phyloP scores from a whole-genome alignment of 2,888 invertebrate genomes.

The Syrphus vitripennis region DNA sequence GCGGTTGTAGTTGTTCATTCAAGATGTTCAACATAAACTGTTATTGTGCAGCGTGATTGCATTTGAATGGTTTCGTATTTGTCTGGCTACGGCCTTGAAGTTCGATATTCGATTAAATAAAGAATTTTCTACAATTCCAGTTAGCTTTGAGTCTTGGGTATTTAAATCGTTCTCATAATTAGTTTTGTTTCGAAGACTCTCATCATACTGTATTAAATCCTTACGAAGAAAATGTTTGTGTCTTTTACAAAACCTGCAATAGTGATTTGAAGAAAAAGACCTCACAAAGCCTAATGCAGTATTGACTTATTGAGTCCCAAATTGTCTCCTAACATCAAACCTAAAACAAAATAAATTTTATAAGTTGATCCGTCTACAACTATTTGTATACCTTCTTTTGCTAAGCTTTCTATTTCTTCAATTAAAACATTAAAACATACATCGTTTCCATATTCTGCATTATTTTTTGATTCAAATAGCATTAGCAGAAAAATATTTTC shows the following conservation, averaged over 20 bases:
- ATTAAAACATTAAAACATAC: neutral
- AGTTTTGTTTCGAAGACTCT: neutral
- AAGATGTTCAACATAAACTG: too few species aligned
- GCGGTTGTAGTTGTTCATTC: too few species aligned
- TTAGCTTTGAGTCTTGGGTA: neutral
- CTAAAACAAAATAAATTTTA: constrained; percentile 1
- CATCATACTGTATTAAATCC: neutral
- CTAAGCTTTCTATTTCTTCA: neutral
- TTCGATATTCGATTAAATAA: neutral
- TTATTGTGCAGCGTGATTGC: too few species aligned
- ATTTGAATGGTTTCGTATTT: too few species aligned
- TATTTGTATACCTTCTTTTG: neutral
- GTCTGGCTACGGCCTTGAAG: neutral
- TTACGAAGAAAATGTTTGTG: neutral
- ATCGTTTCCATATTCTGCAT: neutral
- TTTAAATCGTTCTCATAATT: neutral
- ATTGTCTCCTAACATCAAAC: neutral
- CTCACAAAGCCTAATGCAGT: neutral
- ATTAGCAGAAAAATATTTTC: constrained; percentile 16
- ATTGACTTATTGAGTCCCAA: neutral
- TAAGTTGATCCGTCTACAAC: neutral
- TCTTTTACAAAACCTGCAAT: neutral
- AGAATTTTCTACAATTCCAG: neutral
- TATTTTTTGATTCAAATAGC: constrained; percentile 7
- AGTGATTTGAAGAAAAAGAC: neutral